Conservation (phyloP, 2,888 invertebrate species). For the Lycophotia porphyrea region DNA sequence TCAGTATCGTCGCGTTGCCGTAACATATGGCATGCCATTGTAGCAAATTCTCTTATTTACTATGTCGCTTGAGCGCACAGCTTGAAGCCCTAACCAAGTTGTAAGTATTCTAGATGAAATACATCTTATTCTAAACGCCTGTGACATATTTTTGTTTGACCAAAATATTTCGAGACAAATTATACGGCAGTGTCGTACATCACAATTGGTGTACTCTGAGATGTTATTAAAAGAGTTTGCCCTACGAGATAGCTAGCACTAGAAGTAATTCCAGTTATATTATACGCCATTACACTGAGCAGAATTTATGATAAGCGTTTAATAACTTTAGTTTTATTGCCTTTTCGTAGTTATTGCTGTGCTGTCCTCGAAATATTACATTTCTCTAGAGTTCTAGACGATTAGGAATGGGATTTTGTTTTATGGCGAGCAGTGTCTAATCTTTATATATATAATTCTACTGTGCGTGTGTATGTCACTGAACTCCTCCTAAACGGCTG, state of each 20-base stretch:
- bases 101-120: not conserved
- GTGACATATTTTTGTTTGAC: slow-evolving; percentile 2
- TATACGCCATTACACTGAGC: slow-evolving; percentile 34
- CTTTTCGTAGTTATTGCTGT: slow-evolving; percentile 33
- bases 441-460: too few species aligned
- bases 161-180: slow-evolving; percentile 27
- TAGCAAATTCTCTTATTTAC: not conserved
- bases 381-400: not conserved
- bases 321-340: slow-evolving; percentile 59
- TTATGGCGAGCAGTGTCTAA: slow-evolving; percentile 1
- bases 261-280: slow-evolving; percentile 31
- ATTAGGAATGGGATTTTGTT: slow-evolving; percentile 15
- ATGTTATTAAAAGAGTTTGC: slow-evolving; percentile 43
- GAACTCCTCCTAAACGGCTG: too few species aligned
- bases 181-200: slow-evolving; percentile 24
- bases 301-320: slow-evolving; percentile 58
- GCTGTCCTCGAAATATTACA: slow-evolving; percentile 24
- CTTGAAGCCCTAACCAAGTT: not conserved
- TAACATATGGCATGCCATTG: not conserved
- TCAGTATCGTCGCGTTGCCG: not conserved
- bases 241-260: slow-evolving; percentile 7
- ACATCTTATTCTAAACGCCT: not conserved
- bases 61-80: not conserved
- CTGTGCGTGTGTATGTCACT: too few species aligned
- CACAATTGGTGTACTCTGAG: slow-evolving; percentile 23